Conservation (phyloP, 1,140 invertebrate genomes). For the Psilanteris sp. region DNA sequence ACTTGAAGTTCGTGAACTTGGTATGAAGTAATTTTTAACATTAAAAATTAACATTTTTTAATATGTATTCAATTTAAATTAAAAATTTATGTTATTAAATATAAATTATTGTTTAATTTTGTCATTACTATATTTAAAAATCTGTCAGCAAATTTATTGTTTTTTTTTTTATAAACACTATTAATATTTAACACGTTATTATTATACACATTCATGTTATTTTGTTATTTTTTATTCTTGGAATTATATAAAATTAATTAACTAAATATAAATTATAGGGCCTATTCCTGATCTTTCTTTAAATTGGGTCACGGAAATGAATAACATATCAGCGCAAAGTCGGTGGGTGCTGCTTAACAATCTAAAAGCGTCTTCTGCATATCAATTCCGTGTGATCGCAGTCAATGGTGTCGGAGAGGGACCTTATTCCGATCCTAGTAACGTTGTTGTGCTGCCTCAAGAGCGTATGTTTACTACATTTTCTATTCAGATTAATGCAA, state of each 20-base stretch:
- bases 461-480: slow-evolving; percentile 86
- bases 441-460: slow-evolving; percentile 93
- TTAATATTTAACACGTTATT: too few species aligned
- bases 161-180: too few species aligned
- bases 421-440: slow-evolving; percentile 91
- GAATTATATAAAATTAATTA: too few species aligned
- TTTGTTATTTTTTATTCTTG: too few species aligned
- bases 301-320: slow-evolving; percentile 93
- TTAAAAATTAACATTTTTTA: too few species aligned
- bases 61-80: too few species aligned
- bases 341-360: slow-evolving; percentile 90
- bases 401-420: slow-evolving; percentile 98
- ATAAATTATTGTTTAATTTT: too few species aligned
- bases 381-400: slow-evolving; percentile 97
- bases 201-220: too few species aligned
- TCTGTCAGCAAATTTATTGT: too few species aligned
- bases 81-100: too few species aligned
- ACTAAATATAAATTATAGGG: slow-evolving; percentile 80
- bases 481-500: slow-evolving; percentile 13
- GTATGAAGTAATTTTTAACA: too few species aligned
- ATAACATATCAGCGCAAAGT: slow-evolving; percentile 89
- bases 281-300: slow-evolving; percentile 88
- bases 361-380: slow-evolving; percentile 95
- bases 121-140: too few species aligned
- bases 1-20: slow-evolving; percentile 90